Evolutionary conservation across 2,797 vertebrate species (phyloP).

Genomic region (Cuniculus paca): DNA sequence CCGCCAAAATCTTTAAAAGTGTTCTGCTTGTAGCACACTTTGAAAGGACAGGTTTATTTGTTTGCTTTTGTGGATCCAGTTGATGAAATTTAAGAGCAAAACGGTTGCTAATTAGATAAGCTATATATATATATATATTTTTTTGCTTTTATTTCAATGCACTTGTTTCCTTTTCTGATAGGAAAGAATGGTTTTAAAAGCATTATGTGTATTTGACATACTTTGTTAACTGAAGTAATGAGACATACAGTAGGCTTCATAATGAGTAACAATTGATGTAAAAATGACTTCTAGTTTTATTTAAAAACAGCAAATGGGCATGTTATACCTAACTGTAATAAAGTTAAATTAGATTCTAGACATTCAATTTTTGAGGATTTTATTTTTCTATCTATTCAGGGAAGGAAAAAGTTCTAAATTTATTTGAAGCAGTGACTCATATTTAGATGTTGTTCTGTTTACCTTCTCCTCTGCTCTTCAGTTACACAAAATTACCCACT

Average conservation of each 20-base stretch:
- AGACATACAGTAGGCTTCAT: background rate
- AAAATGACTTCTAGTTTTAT: background rate
- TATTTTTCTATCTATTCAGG: background rate
- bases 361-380: background rate
- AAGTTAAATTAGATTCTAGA: background rate
- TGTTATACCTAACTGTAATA: background rate
- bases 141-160: slow-evolving; percentile 3
- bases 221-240: slow-evolving; percentile 21
- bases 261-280: background rate
- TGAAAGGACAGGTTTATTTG: background rate
- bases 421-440: background rate
- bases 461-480: background rate
- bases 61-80: background rate
- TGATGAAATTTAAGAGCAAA: slow-evolving; percentile 47
- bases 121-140: background rate
- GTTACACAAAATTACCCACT: background rate
- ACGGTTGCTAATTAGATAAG: background rate
- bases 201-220: background rate
- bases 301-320: background rate
- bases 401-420: background rate
- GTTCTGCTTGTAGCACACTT: background rate
- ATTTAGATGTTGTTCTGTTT: background rate
- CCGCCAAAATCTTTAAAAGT: background rate
- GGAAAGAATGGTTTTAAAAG: background rate
- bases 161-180: background rate